Conservation (phyloP, 2,797 vertebrate genomes). For the Microctenopoma lineatum region DNA sequence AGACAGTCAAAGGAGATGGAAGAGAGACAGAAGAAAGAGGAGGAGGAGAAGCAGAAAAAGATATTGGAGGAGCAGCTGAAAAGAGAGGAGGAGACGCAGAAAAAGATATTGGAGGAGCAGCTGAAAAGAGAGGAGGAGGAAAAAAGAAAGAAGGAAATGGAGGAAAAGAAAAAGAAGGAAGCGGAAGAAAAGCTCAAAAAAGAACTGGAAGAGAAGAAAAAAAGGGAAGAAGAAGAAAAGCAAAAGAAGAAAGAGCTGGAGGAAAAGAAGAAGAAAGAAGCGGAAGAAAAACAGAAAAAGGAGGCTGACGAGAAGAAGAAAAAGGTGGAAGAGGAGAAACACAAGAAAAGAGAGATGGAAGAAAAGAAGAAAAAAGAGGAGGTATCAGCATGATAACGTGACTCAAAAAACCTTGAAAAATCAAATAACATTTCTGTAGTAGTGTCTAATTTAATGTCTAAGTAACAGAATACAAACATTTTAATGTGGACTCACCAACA, state of each 20-base stretch:
- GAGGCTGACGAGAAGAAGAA: slow-evolving; percentile 64
- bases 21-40: slow-evolving; percentile 26
- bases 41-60: slow-evolving; percentile 31
- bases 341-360: slow-evolving; percentile 15
- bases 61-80: slow-evolving; percentile 21
- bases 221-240: slow-evolving; percentile 32
- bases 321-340: slow-evolving; percentile 44
- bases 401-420: slow-evolving; percentile 14
- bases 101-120: slow-evolving; percentile 26
- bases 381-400: slow-evolving; percentile 53
- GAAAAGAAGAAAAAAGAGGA: slow-evolving; percentile 63
- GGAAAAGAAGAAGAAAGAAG: slow-evolving; percentile 50
- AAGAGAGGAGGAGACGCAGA: slow-evolving; percentile 31
- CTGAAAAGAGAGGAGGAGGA: slow-evolving; percentile 27
- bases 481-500: not conserved
- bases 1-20: slow-evolving; percentile 38
- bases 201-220: slow-evolving; percentile 30
- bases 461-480: slow-evolving; percentile 12
- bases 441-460: not conserved
- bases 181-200: slow-evolving; percentile 29
- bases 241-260: slow-evolving; percentile 44
- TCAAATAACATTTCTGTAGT: not conserved
- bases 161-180: slow-evolving; percentile 34
- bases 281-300: slow-evolving; percentile 59
- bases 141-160: slow-evolving; percentile 10